Base-by-base conservation (phyloP, 1,140 invertebrate species). In the Trichonephila clavata region DNA sequence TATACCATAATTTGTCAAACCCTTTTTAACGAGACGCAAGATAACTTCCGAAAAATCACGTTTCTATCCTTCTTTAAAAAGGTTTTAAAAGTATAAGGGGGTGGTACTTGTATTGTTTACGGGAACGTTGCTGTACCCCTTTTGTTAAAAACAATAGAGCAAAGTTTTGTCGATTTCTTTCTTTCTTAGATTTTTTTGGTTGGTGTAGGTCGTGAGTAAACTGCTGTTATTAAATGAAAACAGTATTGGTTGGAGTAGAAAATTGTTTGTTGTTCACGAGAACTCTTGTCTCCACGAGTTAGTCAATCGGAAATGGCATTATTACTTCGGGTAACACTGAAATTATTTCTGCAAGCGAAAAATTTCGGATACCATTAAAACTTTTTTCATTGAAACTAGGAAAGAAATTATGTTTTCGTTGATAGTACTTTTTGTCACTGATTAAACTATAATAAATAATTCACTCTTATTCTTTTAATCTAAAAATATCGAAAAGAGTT, bases 31-130 rank as follows among this genome's bases (percentile, higher is more conserved):
- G 24, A 43, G 71, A 90, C 71, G 61, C 68, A 90, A 90, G 89
- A 90, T 81, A 90, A 90, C 68, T 90, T 90, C 81, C 89, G 89
- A 90, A 90, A 90, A 90, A 90, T 90, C 89, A 90, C 89, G 89
- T 90, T 90, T 81, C 89, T 81, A 59, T 43, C 71, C 77, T 90
- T 90, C 32, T 81, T 90, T 81, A 60, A 90, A 90, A 90, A 65
- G 86, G 16, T 81, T 90, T 81, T 32, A 90, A 90, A 90, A 63
- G 86, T 6, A 39, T 63, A 87, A 63, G 86, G 39, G 86, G 68
- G 39, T 71, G 20, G 87, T 13, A 63, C 32, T n/a, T 24, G 27
- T 71, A 90, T 90, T 90, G 89, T 90, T 90, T 90, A 90, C 63
- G 89, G 71, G 68, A 63, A 50, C 83, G 83, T 84, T 27, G 65